Conservation (phyloP, 2,113 vertebrate genomes). For the Leptobrachium ailaonicum region DNA sequence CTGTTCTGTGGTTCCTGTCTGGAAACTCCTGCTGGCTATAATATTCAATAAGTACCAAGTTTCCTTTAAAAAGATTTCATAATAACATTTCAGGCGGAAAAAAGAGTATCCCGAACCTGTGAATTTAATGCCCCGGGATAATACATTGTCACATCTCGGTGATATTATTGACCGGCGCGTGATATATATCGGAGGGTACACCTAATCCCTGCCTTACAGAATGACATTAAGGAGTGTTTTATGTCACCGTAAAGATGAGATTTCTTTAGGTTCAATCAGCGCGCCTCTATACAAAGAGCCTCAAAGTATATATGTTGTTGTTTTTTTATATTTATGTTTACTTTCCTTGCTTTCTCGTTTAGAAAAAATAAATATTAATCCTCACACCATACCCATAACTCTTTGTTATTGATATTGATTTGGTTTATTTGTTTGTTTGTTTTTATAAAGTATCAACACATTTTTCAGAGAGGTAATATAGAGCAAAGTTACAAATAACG, state of each 20-base stretch:
- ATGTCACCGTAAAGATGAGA: constrained; percentile 1
- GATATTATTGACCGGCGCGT: constrained; percentile 19
- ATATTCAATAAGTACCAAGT: constrained; percentile 11
- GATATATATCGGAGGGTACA: constrained; percentile 15
- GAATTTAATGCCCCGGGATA: constrained; percentile 13
- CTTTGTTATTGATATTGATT: not conserved
- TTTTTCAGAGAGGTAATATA: no score
- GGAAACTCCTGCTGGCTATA: not conserved
- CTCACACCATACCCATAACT: not conserved
- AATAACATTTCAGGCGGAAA: not conserved
- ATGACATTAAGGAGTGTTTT: constrained; percentile 7
- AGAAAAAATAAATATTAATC: not conserved
- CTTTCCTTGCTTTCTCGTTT: constrained; percentile 7
- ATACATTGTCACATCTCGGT: not conserved
- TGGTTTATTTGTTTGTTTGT: not conserved
- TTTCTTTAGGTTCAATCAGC: constrained; percentile 24
- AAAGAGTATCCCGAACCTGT: not conserved
- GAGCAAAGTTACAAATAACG: no score
- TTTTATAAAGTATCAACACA: no score
- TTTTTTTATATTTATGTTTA: constrained; percentile 22
- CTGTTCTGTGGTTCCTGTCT: constrained; percentile 8
- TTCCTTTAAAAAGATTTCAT: constrained; percentile 10
- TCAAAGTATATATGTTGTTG: constrained; percentile 14
- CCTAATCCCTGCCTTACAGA: constrained; percentile 5
- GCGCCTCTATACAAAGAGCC: constrained; percentile 10